Conservation (phyloP, 2,797 vertebrate genomes). For the Denticeps clupeoides region DNA sequence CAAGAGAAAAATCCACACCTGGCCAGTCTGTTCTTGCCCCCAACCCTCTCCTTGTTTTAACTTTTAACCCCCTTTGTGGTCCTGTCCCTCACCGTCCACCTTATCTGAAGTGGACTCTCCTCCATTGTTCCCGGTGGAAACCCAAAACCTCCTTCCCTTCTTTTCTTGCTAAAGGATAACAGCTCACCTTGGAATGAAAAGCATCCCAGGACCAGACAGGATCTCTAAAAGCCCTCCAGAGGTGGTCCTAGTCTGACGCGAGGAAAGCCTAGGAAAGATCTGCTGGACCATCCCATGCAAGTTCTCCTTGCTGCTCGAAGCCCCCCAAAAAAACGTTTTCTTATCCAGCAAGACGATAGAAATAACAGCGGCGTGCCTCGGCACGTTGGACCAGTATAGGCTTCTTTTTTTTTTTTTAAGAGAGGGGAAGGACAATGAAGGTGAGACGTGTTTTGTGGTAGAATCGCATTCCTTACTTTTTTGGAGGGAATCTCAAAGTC, state of each 20-base stretch:
- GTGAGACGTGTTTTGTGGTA: not conserved
- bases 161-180: not conserved
- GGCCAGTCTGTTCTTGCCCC: not conserved
- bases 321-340: too few relatives aligned
- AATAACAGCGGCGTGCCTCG: too few relatives aligned
- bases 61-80: not conserved
- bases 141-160: not conserved
- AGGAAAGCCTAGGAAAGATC: too few relatives aligned
- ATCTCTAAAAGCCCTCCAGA: too few relatives aligned
- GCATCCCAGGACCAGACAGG: too few relatives aligned
- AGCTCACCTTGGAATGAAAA: too few relatives aligned
- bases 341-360: too few relatives aligned
- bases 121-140: not conserved
- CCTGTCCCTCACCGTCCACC: not conserved
- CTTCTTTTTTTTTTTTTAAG: not conserved
- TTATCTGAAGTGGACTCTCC: not conserved
- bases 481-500: slow-evolving; percentile 1
- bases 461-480: not conserved
- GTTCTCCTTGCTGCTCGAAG: too few relatives aligned
- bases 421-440: not conserved
- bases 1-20: too few relatives aligned
- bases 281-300: too few relatives aligned
- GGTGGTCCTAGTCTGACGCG: too few relatives aligned
- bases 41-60: not conserved
- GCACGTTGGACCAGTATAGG: too few relatives aligned